These are phyloP conservation scores for Cephalotes varians DNA, from an alignment of 2,888 invertebrate species.

Conservation along the genomic window DNA sequence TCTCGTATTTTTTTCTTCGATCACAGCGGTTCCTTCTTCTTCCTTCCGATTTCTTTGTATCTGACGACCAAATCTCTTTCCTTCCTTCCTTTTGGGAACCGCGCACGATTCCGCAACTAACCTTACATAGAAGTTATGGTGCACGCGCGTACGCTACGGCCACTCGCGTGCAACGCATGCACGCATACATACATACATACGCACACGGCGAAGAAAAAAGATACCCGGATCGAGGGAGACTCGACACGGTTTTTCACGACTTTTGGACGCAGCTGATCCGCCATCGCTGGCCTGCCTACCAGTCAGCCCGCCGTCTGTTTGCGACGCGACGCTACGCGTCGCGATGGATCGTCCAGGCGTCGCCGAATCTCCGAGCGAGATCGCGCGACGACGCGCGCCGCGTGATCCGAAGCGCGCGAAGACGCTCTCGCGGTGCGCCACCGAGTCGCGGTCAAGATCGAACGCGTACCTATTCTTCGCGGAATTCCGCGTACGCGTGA, in stretches of 20 bases:
- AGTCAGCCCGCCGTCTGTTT: neutral
- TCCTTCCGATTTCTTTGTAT: neutral
- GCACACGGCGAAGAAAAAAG: neutral
- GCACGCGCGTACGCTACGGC: neutral
- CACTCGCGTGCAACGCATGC: neutral
- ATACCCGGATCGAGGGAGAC: neutral
- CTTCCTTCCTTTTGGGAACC: neutral
- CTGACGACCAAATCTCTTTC: neutral
- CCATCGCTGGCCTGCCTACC: neutral
- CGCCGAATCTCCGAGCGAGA: neutral
- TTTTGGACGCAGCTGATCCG: slow-evolving; percentile 2
- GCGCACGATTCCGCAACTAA: slow-evolving; percentile 64
- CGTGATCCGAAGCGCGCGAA: neutral
- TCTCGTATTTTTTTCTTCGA: neutral
- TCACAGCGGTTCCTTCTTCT: neutral
- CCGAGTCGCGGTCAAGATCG: neutral
- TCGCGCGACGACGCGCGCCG: neutral
- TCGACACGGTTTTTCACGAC: neutral
- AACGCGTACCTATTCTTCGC: neutral
- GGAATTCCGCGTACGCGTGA: neutral
- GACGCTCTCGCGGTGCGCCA: neutral
- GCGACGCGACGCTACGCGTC: neutral
- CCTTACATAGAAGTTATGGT: slow-evolving; percentile 58
- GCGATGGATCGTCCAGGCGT: neutral
- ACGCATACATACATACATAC: neutral